Base-by-base conservation (phyloP, 2,797 vertebrate genomes). In the Microcaecilia unicolor region DNA sequence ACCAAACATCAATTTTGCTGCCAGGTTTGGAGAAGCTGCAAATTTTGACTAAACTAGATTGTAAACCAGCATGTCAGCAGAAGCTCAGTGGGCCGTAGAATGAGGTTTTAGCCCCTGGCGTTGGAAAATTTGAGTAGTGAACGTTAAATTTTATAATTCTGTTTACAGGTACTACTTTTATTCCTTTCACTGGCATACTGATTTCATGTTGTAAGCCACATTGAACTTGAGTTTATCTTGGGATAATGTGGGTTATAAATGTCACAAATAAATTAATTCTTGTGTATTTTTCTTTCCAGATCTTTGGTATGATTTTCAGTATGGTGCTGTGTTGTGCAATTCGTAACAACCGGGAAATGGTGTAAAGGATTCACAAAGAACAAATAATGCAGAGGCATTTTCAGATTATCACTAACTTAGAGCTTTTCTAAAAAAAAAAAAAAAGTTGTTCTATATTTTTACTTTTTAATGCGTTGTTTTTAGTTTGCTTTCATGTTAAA, bases 241-340 rank as follows among this genome's bases (percentile, higher is more conserved):
- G n/a, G n/a, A n/a, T n/a, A n/a, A n/a, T n/a, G n/a, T n/a, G n/a
- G n/a, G n/a, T n/a, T n/a, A n/a, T n/a, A n/a, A n/a, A n/a, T n/a
- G n/a, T 41, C 47, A 9, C 4, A 17, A 19, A n/a, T 11, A 12
- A 10, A 14, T 11, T 11, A 14, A 12, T 21, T 6, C 14, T 3
- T 6, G 11, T 6, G 2, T 10, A 15, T 18, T 22, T 12, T 21
- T 51, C 61, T 41, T 70, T 57, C 1, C 76, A 99, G 95, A 67
- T 97, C 38, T 90, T 99, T 5, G 94, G 94, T 34, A 96, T 99
- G 94, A 88, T 99, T 70, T 97, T 97, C 68, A 99, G 92, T 65
- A 96, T 97, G 91, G 68, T 98, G 50, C 76, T 98, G 31, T 93
- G 89, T 75, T 98, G 94, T 9, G 92, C 94, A 41, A 95, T 98